Evolutionary conservation across 2,888 invertebrate species (phyloP).

Genomic region (Disparrhopalites patrizii): DNA sequence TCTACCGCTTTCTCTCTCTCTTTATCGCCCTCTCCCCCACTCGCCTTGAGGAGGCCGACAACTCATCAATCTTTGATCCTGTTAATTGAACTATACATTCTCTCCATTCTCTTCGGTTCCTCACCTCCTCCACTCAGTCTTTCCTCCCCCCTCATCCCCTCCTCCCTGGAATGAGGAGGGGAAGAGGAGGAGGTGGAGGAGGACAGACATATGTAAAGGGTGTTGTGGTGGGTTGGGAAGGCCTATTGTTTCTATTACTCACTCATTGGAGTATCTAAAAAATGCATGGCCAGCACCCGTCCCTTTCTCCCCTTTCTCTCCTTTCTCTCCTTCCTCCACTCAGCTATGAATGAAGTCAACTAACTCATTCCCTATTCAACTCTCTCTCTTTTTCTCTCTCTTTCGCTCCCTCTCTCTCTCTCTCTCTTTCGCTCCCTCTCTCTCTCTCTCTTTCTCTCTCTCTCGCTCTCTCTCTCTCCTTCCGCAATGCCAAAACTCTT

Average conservation of each 20-base stretch:
- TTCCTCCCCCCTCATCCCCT: neutral
- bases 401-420: no score
- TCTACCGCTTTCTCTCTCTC: conserved; percentile 3
- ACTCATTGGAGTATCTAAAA: no score
- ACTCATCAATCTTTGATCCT: conserved; percentile 32
- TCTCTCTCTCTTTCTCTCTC: conserved; percentile 6
- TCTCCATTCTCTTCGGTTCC: conserved; percentile 4
- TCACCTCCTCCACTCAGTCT: neutral
- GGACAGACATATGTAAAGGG: neutral
- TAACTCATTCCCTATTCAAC: conserved; percentile 7
- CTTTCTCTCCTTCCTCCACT: neutral
- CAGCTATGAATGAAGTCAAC: conserved; percentile 7
- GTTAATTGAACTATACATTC: conserved; percentile 26
- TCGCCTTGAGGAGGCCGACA: neutral
- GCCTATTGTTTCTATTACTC: no score
- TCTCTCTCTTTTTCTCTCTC: conserved; percentile 13
- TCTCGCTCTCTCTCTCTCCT: no score
- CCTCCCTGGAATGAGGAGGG: neutral
- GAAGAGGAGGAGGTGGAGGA: neutral
- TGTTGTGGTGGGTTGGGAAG: no score
- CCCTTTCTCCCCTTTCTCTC: neutral
- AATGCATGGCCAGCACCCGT: neutral
- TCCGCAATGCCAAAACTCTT: no score
- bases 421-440: no score
- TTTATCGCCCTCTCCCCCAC: neutral